Evolutionary conservation across 2,113 vertebrate genomes (phyloP).

Genomic region (Melanostigma gelatinosum): DNA sequence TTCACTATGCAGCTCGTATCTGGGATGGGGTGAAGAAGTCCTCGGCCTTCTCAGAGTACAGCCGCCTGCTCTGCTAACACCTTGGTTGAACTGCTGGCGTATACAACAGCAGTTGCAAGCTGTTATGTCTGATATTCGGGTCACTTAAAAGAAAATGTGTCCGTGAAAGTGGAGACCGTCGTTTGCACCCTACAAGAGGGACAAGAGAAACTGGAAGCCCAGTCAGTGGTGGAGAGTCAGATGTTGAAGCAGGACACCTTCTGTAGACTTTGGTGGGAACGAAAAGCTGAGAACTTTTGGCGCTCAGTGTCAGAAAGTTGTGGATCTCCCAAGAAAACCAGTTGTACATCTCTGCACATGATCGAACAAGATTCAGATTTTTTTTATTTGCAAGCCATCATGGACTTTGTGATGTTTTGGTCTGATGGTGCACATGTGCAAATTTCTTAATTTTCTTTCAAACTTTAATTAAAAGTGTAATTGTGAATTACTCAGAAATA

Average conservation of each 20-base stretch:
- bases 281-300: not conserved
- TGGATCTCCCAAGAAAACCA: not conserved
- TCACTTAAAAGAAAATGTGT: too few species aligned
- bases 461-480: not conserved
- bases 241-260: not conserved
- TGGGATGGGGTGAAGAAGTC: constrained; percentile 95
- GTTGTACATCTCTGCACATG: not conserved
- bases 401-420: not conserved
- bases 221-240: not conserved
- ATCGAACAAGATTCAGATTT: not conserved
- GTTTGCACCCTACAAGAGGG: not conserved
- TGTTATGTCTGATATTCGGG: not conserved
- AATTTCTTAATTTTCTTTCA: not conserved
- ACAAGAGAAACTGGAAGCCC: not conserved
- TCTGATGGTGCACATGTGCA: not conserved
- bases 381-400: not conserved
- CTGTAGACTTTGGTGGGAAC: not conserved
- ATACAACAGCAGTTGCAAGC: not conserved
- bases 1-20: constrained; percentile 92
- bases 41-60: constrained; percentile 90
- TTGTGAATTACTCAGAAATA: not conserved
- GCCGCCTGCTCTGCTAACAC: constrained; percentile 86
- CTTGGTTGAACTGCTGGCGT: not conserved
- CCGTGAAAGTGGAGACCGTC: not conserved
- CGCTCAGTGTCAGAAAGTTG: not conserved